These are phyloP conservation scores for Hybos culiciformis DNA, from an alignment of 2,888 invertebrate genomes.

Conservation along the genomic window DNA sequence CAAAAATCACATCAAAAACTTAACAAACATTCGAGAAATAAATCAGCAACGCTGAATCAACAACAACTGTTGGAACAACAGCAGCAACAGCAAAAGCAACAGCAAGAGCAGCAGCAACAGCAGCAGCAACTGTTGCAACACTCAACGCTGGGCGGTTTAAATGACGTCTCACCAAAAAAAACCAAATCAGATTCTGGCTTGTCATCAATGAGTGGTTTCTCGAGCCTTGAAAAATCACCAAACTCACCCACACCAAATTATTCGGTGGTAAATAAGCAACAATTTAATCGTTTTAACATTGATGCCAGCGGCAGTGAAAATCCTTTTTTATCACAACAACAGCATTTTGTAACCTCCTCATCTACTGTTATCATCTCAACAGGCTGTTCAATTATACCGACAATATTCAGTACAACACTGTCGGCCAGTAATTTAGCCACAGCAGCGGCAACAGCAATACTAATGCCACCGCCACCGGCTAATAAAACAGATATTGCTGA, in stretches of 20 bases:
- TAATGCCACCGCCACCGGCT: not conserved
- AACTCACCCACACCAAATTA: constrained; percentile 54
- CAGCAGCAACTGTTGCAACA: constrained; percentile 52
- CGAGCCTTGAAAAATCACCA: constrained; percentile 72
- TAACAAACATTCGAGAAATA: not conserved
- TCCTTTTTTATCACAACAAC: constrained; percentile 1
- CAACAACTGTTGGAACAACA: constrained; percentile 41
- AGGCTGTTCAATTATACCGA: not conserved
- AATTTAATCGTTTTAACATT: constrained; percentile 4
- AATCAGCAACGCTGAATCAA: not conserved
- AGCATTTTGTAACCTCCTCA: not conserved
- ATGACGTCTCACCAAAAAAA: constrained; percentile 23
- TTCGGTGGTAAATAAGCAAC: constrained; percentile 3
- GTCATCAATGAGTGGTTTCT: constrained; percentile 78
- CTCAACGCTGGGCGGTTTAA: constrained; percentile 21
- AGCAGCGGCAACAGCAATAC: too few species aligned
- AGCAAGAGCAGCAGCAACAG: constrained; percentile 49
- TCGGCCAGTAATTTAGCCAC: too few species aligned
- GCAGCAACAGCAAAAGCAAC: constrained; percentile 11
- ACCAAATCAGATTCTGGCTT: constrained; percentile 74
- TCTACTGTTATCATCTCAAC: constrained; percentile 10
- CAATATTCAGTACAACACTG: not conserved
- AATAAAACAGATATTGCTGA: constrained; percentile 13
- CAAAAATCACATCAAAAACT: not conserved
- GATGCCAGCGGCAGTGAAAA: too few species aligned